phyloP scores from a whole-genome alignment of 2,888 invertebrate species.

The Saturnia pavonia region DNA sequence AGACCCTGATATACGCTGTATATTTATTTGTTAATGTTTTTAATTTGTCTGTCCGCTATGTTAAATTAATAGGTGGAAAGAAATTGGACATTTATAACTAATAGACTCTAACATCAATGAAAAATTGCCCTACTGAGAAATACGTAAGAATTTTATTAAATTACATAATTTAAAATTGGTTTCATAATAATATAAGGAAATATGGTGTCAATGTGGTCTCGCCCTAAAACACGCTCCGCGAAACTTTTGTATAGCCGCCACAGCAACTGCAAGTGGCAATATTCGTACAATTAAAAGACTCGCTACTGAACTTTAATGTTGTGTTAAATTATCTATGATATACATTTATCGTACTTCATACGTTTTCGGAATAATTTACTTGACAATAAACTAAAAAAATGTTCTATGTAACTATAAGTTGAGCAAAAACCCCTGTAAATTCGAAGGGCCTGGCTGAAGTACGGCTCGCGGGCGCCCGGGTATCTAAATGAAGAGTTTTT shows the following conservation, averaged over 20 bases:
- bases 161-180: background rate
- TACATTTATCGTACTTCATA: background rate
- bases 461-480: too few relatives aligned
- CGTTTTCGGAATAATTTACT: too few relatives aligned
- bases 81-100: too few relatives aligned
- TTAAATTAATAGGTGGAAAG: too few relatives aligned
- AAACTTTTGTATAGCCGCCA: constrained; percentile 26
- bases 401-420: too few relatives aligned
- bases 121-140: background rate
- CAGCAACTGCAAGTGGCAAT: constrained; percentile 43
- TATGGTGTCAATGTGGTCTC: constrained; percentile 20
- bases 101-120: background rate
- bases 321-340: constrained; percentile 17
- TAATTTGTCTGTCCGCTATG: too few relatives aligned
- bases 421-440: too few relatives aligned
- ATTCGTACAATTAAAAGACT: constrained; percentile 48
- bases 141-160: background rate
- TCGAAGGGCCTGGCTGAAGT: too few relatives aligned
- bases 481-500: too few relatives aligned
- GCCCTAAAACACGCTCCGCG: constrained; percentile 18
- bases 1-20: too few relatives aligned
- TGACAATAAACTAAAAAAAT: too few relatives aligned
- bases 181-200: background rate
- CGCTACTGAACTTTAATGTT: constrained; percentile 24
- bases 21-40: too few relatives aligned